Evolutionary conservation across 2,113 vertebrate genomes (phyloP).

Genomic region (Corydoras sp.): DNA sequence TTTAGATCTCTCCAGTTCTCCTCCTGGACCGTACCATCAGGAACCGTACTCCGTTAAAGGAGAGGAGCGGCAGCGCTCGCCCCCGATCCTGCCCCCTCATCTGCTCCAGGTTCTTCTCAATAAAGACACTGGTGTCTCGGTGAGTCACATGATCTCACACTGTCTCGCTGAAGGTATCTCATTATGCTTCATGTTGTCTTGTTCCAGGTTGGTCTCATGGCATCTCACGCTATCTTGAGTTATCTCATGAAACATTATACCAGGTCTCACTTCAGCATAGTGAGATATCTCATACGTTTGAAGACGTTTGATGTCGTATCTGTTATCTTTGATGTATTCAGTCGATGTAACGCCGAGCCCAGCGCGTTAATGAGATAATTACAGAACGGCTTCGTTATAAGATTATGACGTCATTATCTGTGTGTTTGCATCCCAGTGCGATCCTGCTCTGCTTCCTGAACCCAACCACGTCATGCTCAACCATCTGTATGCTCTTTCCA

Average conservation of each 20-base stretch:
- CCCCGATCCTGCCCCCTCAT: constrained; percentile 90
- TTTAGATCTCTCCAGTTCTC: constrained; percentile 90
- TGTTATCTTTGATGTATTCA: too few species aligned
- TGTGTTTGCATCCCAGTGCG: constrained; percentile 70
- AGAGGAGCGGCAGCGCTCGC: constrained; percentile 83
- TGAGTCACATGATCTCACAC: constrained; percentile 62
- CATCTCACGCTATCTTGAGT: too few species aligned
- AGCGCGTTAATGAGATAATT: too few species aligned
- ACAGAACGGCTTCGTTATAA: too few species aligned
- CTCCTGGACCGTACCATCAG: constrained; percentile 90
- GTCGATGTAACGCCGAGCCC: too few species aligned
- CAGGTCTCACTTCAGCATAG: too few species aligned
- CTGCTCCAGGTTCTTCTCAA: constrained; percentile 96
- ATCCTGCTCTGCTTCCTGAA: constrained; percentile 93
- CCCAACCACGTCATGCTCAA: constrained; percentile 98
- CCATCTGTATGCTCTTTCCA: constrained; percentile 94
- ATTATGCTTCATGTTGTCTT: too few species aligned
- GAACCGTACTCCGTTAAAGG: constrained; percentile 78
- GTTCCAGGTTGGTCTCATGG: too few species aligned
- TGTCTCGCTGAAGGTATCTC: too few species aligned
- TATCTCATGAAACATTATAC: too few species aligned
- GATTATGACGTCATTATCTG: background rate
- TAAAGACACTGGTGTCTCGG: constrained; percentile 92
- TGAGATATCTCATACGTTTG: too few species aligned
- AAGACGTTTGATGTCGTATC: too few species aligned